Percentiles rank a stretch among this genome's conserved stretches.
Conservation (phyloP, 2,888 invertebrate genomes). For the Pyrrhosoma nymphula region DNA sequence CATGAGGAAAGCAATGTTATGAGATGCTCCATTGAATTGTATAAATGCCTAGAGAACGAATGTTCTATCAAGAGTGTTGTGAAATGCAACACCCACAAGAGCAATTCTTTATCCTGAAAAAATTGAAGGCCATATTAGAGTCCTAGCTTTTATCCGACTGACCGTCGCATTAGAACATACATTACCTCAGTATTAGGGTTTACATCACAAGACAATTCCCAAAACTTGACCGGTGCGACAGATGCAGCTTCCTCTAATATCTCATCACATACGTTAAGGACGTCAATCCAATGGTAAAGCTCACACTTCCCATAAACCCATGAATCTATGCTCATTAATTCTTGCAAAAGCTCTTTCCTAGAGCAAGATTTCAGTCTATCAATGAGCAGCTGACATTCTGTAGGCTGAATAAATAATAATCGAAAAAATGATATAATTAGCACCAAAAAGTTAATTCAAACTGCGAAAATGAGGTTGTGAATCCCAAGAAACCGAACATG, state of each 20-base stretch:
- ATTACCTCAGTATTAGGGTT: conserved; percentile 41
- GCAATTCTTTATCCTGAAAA: conserved; percentile 84
- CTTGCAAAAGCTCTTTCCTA: conserved; percentile 82
- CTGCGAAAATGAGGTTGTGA: neutral
- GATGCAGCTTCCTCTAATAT: conserved; percentile 88
- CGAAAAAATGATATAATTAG: conserved; percentile 44
- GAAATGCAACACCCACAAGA: conserved; percentile 88
- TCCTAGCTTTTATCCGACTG: conserved; percentile 7
- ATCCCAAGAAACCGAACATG: conserved; percentile 69
- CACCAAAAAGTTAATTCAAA: neutral
- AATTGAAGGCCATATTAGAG: conserved; percentile 36
- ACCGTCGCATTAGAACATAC: neutral
- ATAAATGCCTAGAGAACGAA: conserved; percentile 91
- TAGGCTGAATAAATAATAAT: conserved; percentile 78
- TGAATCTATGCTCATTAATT: conserved; percentile 86
- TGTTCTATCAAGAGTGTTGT: conserved; percentile 92
- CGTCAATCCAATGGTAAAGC: conserved; percentile 91
- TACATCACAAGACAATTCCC: conserved; percentile 87
- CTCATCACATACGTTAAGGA: conserved; percentile 87
- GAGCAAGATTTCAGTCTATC: conserved; percentile 85
- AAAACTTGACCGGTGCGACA: conserved; percentile 82
- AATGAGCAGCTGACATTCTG: conserved; percentile 88
- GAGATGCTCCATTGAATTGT: conserved; percentile 93
- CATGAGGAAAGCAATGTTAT: conserved; percentile 87
- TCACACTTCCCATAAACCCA: conserved; percentile 95